Conservation (phyloP, 2,888 invertebrate genomes). For the Drosophila limbata region DNA sequence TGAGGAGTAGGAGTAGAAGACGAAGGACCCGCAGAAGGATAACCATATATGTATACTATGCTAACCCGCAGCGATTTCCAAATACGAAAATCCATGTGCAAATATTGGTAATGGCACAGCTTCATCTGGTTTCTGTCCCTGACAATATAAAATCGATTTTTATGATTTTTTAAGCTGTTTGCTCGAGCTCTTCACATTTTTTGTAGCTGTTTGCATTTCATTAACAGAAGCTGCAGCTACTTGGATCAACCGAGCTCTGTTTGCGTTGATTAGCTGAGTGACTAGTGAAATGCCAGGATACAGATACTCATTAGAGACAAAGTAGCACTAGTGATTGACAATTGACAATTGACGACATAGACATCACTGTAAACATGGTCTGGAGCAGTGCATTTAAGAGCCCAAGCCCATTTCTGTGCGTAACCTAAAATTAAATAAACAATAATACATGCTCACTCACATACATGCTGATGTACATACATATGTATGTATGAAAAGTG, state of each 20-base stretch:
- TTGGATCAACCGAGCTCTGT: conserved; percentile 35
- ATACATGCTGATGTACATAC: background rate
- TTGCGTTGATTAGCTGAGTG: conserved; percentile 70
- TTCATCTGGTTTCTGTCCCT: conserved; percentile 44
- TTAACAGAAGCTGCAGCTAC: conserved; percentile 68
- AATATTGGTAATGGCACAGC: conserved; percentile 56
- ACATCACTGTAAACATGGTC: conserved; percentile 55
- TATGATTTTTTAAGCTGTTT: conserved; percentile 81
- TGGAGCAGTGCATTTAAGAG: conserved; percentile 38
- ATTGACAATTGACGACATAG: conserved; percentile 22
- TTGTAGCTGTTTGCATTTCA: conserved; percentile 71
- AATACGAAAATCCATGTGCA: conserved; percentile 65
- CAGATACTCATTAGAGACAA: conserved; percentile 62
- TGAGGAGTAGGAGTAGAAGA: conserved; percentile 1
- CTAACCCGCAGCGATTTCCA: conserved; percentile 22
- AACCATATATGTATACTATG: conserved; percentile 10
- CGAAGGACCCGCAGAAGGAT: conserved; percentile 53
- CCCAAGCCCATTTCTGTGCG: conserved; percentile 62
- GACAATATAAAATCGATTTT: conserved; percentile 56
- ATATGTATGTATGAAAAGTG: conserved; percentile 41
- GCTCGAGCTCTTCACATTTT: conserved; percentile 70
- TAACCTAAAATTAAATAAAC: conserved; percentile 75
- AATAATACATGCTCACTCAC: conserved; percentile 32
- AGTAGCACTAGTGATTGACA: conserved; percentile 42
- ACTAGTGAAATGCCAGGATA: conserved; percentile 64